These are phyloP conservation scores for Aselliscus stoliczkanus DNA, from an alignment of 2,797 vertebrate genomes.

Conservation along the genomic window DNA sequence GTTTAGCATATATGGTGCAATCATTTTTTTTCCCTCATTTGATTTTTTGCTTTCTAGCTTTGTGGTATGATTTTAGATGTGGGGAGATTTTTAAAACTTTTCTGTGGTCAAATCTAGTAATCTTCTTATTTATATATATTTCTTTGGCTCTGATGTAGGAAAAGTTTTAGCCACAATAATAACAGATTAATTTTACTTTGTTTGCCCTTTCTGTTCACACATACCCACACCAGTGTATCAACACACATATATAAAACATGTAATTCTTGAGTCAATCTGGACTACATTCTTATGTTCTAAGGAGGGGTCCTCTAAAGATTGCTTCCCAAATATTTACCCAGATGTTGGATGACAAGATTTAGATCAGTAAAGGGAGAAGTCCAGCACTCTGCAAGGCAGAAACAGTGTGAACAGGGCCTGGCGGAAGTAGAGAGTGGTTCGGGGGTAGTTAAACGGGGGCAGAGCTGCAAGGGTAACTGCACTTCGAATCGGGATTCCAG, in stretches of 20 bases:
- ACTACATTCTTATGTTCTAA: background rate
- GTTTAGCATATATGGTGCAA: background rate
- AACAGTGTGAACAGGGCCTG: background rate
- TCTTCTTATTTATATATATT: slow-evolving; percentile 31
- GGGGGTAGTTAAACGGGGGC: rapidly evolving
- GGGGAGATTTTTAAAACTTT: background rate
- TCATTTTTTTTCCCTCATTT: background rate
- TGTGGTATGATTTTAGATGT: background rate
- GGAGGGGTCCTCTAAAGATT: background rate
- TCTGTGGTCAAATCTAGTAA: background rate
- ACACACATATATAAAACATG: background rate
- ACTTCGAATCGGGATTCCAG: background rate
- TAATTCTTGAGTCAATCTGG: background rate
- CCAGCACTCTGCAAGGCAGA: background rate
- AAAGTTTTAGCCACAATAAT: background rate
- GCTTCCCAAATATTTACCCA: background rate
- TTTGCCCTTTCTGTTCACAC: background rate
- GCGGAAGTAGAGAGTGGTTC: background rate
- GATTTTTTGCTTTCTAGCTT: slow-evolving; percentile 32
- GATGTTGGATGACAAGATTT: background rate
- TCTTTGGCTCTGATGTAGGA: background rate
- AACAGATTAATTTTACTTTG: slow-evolving; percentile 1
- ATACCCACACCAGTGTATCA: background rate
- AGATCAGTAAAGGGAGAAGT: background rate
- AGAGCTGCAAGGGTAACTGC: background rate